Evolutionary conservation across 1,140 invertebrate genomes (phyloP), one percentile per base, ranked within the genome.

Genomic region (Phenacoccus solenopsis): DNA sequence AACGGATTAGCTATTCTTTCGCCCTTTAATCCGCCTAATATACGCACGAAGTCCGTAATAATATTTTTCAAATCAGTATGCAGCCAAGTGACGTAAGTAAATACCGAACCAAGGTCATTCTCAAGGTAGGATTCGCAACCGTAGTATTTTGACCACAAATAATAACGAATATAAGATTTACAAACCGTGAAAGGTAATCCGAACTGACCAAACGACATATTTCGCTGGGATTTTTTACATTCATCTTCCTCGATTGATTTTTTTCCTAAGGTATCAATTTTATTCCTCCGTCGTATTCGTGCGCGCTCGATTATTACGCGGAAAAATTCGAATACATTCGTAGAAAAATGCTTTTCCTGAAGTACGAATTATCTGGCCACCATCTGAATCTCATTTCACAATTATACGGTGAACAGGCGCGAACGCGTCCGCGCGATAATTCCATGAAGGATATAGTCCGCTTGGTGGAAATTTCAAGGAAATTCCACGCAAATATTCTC

Each of bases 111-210:
- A 49, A 49, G 38, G 38, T 49, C 38, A 49, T 49, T n/a, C 38
- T 49, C 38, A 49, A 49, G 38, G 38, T 49, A 49, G 38, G 38
- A 49, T 49, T 49, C 38, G 38, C 38, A 49, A 49, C 38, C 38
- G 38, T 49, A 49, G 38, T 49, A 49, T 49, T 49, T 49, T 49
- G 38, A 49, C 38, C 38, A 49, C 38, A 49, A 49, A 49, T 49
- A 49, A 49, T 49, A 49, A 49, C 38, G 38, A 49, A 49, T 49
- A 49, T 49, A 49, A 49, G 38, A 49, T 49, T 49, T 49, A 49
- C 38, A 49, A 49, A 49, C 38, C 38, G 38, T 49, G 38, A 49
- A 49, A 49, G 38, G 38, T 49, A 49, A 49, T 49, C 38, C 16
- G 38, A 49, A 49, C 38, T 49, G 38, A 49, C 38, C 38, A 49